A percentile compares a stretch with the other conserved stretches of the same genome.
phyloP scores from a whole-genome alignment of 2,797 vertebrate species.

The Eleutherodactylus coqui region DNA sequence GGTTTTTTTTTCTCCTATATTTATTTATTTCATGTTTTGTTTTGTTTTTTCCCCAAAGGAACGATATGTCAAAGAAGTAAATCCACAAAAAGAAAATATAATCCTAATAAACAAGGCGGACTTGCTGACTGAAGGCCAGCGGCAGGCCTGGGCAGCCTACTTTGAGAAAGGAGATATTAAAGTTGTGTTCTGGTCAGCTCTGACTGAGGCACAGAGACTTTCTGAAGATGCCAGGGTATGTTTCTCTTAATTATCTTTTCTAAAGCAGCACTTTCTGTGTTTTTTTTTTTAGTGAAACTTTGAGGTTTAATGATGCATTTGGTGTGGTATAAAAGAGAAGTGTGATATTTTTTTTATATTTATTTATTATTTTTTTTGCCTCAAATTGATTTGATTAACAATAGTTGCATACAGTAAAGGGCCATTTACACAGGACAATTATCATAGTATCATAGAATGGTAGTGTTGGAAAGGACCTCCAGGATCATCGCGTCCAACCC shows the following conservation, averaged over 20 bases:
- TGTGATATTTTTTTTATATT: too few relatives aligned
- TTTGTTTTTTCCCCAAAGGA: constrained; percentile 79
- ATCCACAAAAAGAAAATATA: constrained; percentile 88
- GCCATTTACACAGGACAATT: too few relatives aligned
- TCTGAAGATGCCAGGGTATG: constrained; percentile 82
- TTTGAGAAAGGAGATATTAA: constrained; percentile 87
- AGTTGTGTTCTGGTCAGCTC: constrained; percentile 95
- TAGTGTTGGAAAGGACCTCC: too few relatives aligned
- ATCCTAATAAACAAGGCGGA: constrained; percentile 95
- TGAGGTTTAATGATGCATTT: too few relatives aligned
- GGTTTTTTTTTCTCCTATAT: not conserved
- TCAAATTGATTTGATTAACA: too few relatives aligned
- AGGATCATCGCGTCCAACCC: too few relatives aligned
- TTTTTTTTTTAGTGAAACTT: too few relatives aligned
- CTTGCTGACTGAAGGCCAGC: constrained; percentile 86
- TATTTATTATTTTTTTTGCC: too few relatives aligned
- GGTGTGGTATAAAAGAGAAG: too few relatives aligned
- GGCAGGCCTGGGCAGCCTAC: constrained; percentile 84
- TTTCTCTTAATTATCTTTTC: not conserved
- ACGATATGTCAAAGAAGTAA: constrained; percentile 87
- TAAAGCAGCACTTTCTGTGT: not conserved
- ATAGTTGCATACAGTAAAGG: too few relatives aligned
- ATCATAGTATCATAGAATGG: too few relatives aligned
- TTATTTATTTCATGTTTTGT: constrained; percentile 13
- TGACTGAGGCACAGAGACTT: constrained; percentile 81